A percentile compares a stretch with the other conserved stretches of the same genome.
These are phyloP conservation scores for Pelochelys cantorii DNA, from an alignment of 2,797 vertebrate genomes.

Conservation along the genomic window DNA sequence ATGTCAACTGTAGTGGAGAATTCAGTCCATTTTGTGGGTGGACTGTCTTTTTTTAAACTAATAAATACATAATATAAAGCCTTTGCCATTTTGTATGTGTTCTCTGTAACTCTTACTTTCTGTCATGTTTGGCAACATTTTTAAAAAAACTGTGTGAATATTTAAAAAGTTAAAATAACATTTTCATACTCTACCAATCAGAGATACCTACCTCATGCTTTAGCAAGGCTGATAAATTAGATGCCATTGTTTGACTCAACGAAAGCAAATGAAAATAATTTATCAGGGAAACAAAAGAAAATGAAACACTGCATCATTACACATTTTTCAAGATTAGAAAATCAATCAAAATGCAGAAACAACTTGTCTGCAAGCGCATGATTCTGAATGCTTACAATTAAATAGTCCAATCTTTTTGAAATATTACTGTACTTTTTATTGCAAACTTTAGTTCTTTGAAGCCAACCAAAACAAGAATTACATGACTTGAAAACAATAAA, in stretches of 20 bases:
- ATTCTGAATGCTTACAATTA: constrained; percentile 48
- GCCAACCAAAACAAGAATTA: constrained; percentile 27
- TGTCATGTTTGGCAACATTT: constrained; percentile 38
- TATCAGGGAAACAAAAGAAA: constrained; percentile 68
- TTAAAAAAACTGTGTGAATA: not conserved
- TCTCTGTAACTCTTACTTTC: constrained; percentile 40
- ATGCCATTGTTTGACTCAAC: constrained; percentile 54
- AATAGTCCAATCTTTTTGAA: constrained; percentile 42
- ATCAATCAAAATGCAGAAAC: constrained; percentile 57
- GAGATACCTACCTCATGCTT: constrained; percentile 31
- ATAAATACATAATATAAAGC: not conserved
- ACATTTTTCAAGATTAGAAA: constrained; percentile 61
- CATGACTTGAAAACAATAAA: constrained; percentile 14
- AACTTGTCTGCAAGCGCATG: constrained; percentile 44
- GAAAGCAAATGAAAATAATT: constrained; percentile 74
- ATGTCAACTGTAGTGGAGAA: not conserved
- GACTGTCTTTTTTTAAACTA: not conserved
- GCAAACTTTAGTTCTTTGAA: constrained; percentile 26
- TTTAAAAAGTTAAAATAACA: constrained; percentile 50
- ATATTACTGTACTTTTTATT: constrained; percentile 56
- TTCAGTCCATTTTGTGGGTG: not conserved
- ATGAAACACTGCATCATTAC: constrained; percentile 53
- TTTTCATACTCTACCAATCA: constrained; percentile 5
- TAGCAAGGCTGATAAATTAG: constrained; percentile 63
- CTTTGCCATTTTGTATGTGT: not conserved